Percentiles rank a stretch among this genome's conserved stretches.
phyloP scores from a whole-genome alignment of 2,888 invertebrate genomes.

The Xestia sexstrigata region DNA sequence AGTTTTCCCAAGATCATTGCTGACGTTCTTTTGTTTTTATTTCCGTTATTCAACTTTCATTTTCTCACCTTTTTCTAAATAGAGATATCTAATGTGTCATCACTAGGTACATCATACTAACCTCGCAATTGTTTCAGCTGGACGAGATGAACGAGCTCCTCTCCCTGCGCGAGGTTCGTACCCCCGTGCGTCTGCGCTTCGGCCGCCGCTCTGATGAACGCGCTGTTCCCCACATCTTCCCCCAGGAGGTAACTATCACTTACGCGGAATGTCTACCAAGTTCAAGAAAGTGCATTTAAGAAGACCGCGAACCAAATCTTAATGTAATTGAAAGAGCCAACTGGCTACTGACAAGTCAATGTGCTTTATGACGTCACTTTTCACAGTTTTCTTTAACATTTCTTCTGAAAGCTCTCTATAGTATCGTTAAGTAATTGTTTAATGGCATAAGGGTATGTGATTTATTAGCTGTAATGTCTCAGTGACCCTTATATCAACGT shows the following conservation, averaged over 20 bases:
- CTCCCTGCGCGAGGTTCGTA: slow-evolving; percentile 84
- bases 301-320: background rate
- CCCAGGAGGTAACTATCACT: slow-evolving; percentile 81
- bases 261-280: background rate
- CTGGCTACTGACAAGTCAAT: background rate
- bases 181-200: slow-evolving; percentile 88
- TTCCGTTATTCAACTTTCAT: background rate
- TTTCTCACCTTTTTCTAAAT: background rate
- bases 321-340: background rate
- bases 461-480: background rate
- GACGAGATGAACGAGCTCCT: slow-evolving; percentile 87
- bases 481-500: background rate
- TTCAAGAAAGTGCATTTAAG: background rate
- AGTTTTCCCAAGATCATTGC: background rate
- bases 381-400: background rate
- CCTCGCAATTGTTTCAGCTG: slow-evolving; percentile 70
- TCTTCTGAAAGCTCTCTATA: background rate
- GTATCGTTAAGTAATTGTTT: background rate
- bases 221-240: slow-evolving; percentile 88
- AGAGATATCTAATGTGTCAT: background rate
- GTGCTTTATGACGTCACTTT: background rate
- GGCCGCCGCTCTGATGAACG: slow-evolving; percentile 88
- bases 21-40: background rate
- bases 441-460: background rate
- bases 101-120: slow-evolving; percentile 11